phyloP scores from a whole-genome alignment of 2,113 vertebrate species.

The Tyto alba region DNA sequence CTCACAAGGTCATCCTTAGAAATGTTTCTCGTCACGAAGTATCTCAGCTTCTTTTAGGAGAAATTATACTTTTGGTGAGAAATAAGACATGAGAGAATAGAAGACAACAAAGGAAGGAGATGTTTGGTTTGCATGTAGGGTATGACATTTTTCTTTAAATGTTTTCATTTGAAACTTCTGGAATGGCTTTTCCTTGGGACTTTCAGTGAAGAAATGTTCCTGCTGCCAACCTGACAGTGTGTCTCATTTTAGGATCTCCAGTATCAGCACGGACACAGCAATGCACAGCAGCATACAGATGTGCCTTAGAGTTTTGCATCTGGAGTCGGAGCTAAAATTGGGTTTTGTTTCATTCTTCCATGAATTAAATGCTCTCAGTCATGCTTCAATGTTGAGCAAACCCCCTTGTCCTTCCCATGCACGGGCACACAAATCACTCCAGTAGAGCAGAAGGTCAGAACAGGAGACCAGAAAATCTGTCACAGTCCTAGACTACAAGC shows the following conservation, averaged over 20 bases:
- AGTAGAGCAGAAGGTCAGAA: neutral
- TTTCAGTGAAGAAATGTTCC: neutral
- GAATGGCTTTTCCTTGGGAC: neutral
- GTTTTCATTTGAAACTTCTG: neutral
- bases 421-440: neutral
- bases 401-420: neutral
- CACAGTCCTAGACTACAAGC: neutral
- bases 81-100: neutral
- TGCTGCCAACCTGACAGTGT: neutral
- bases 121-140: neutral
- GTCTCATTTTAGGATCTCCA: neutral
- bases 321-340: neutral
- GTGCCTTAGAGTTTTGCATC: neutral
- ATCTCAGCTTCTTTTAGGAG: neutral
- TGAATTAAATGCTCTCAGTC: neutral
- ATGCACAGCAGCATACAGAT: neutral
- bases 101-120: neutral
- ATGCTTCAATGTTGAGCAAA: neutral
- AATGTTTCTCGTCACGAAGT: neutral
- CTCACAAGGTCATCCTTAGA: neutral
- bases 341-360: neutral
- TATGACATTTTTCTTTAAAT: neutral
- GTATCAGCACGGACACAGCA: neutral
- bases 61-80: neutral
- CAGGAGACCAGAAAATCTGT: neutral